Base-by-base conservation (phyloP, 2,888 invertebrate genomes). In the Pachydiplax longipennis region DNA sequence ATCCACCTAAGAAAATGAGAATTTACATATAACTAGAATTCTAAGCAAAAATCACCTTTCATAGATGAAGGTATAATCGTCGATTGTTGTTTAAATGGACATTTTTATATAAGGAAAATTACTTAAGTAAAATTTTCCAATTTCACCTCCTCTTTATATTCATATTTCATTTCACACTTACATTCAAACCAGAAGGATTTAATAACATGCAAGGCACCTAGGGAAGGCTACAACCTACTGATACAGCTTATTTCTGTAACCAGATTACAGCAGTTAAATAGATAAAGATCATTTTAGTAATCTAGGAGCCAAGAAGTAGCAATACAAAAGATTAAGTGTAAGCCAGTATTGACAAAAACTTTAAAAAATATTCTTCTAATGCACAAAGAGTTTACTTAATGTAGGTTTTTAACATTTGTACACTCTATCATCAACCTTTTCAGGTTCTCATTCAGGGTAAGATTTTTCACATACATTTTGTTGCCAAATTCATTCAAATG, bases 121-220 rank as follows among this genome's bases (percentile, higher is more conserved):
- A 73, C 37, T 37, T 37, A 87, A 87, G 61, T 61, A 87, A 37
- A 87, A 37, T 15, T 61, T 37, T 53, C 37, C 35, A 61, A 87
- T 87, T 61, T 58, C 87, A 61, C 61, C 87, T 61, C 58, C 87
- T 87, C 61, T 87, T 87, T 87, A 87, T 87, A 87, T 87, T 87
- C 87, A 87, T 87, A 61, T 87, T 61, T 87, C 87, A 87, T 61
- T 87, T 87, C 90, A 90, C 90, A 90, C 81, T 90, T 90, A 90
- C 90, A 90, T 90, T 90, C 90, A 90, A 90, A 90, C 90, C 90
- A 81, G 90, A 90, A 90, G 90, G 90, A 90, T 90, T 90, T 90
- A 61, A 80, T 90, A 81, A 90, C 90, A 90, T 90, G 90, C 90
- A 90, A 90, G 90, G 90, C 90, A 90, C 90, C 90, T 90, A 90